Evolutionary conservation across 1,140 invertebrate species (phyloP).

Genomic region (Carposina sasakii): DNA sequence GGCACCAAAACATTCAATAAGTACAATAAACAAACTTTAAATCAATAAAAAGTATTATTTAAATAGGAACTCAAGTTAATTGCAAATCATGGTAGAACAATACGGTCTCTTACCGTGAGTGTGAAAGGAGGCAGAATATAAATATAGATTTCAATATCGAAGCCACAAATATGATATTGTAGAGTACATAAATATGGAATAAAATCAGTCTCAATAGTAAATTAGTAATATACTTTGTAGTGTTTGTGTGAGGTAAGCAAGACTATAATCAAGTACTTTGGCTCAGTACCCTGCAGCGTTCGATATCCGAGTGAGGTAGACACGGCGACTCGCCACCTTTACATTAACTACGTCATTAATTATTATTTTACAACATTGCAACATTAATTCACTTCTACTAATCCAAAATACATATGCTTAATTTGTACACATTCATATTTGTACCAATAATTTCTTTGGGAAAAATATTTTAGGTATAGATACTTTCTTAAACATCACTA

Average conservation of each 20-base stretch:
- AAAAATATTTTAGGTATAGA: slow-evolving; percentile 51
- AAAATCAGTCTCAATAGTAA: slow-evolving; percentile 57
- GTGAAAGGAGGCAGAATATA: no score
- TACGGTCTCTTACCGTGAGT: no score
- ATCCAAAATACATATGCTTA: slow-evolving; percentile 45
- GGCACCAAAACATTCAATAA: slow-evolving; percentile 30
- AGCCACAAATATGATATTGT: no score
- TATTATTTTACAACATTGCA: slow-evolving; percentile 65
- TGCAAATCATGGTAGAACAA: slow-evolving; percentile 31
- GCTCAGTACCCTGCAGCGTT: slow-evolving; percentile 61
- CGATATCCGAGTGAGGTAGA: slow-evolving; percentile 6
- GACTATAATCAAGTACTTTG: slow-evolving; percentile 53
- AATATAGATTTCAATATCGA: no score
- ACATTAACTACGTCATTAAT: slow-evolving; percentile 55
- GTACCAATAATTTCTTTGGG: slow-evolving; percentile 71
- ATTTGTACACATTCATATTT: slow-evolving; percentile 66
- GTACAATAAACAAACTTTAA: slow-evolving; percentile 42
- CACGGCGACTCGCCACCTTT: slow-evolving; percentile 20
- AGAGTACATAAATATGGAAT: slow-evolving; percentile 19
- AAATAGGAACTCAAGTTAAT: slow-evolving; percentile 66
- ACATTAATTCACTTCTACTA: slow-evolving; percentile 60
- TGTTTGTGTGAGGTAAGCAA: slow-evolving; percentile 3
- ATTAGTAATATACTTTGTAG: slow-evolving; percentile 11
- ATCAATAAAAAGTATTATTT: slow-evolving; percentile 44
- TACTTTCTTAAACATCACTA: slow-evolving; percentile 36